phyloP scores from a whole-genome alignment of 2,888 invertebrate species.

The Pocota personata region DNA sequence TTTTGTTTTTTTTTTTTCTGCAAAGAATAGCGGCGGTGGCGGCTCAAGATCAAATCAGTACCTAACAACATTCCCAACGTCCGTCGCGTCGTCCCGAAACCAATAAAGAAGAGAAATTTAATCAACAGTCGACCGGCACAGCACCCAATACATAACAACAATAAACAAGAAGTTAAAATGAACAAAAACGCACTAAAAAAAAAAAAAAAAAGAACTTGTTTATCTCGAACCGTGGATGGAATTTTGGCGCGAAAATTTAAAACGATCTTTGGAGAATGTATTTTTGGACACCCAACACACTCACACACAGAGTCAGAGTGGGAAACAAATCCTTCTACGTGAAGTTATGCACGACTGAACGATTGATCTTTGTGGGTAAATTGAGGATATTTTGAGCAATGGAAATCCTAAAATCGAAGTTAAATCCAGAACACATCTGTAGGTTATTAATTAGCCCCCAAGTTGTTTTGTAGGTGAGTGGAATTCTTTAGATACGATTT shows the following conservation, averaged over 20 bases:
- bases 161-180: conserved; percentile 42
- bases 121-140: conserved; percentile 21
- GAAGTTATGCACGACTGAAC: neutral
- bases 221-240: conserved; percentile 20
- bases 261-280: conserved; percentile 27
- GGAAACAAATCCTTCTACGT: neutral
- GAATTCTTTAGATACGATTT: neutral
- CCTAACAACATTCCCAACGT: conserved; percentile 24
- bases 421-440: neutral
- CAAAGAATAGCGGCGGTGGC: conserved; percentile 7
- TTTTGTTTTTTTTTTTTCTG: neutral
- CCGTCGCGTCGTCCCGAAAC: conserved; percentile 17
- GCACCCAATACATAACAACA: conserved; percentile 22
- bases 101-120: conserved; percentile 43
- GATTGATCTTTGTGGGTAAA: neutral
- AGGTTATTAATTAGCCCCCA: neutral
- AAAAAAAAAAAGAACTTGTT: conserved; percentile 20
- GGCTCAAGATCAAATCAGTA: conserved; percentile 41
- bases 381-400: neutral
- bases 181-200: neutral
- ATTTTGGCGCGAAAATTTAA: conserved; percentile 48
- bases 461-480: neutral
- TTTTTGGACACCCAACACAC: conserved; percentile 2
- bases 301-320: neutral
- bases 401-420: neutral